Base-by-base conservation (phyloP, 2,888 invertebrate genomes). In the Heteropelma amictum region DNA sequence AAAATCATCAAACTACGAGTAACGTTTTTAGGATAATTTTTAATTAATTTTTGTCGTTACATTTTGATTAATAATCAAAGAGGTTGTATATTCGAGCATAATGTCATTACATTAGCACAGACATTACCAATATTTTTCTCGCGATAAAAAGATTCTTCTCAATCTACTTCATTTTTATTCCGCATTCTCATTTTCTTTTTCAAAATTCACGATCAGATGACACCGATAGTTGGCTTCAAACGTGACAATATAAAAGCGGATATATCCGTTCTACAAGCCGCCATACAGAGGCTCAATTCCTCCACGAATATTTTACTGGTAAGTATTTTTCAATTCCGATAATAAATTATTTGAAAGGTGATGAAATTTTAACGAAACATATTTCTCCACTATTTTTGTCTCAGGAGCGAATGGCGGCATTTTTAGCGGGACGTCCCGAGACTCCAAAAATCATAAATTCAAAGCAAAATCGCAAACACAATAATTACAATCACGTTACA, bases 351-450 rank as follows among this genome's bases (percentile, higher is more conserved):
- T 19, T 10, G 2, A 3, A 45, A 21, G 3, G n/a, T 6, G 12
- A 21, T 3, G 10, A 17, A n/a, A 45, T 3, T 12, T 40, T 1
- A n/a, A 14, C 12, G 5, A 12, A 1, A 2, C 1, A 4, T 40
- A 4, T n/a, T 26, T 33, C 14, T 3, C 56, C 12, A 47, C 10
- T 19, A 3, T 12, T 12, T 12, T 19, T 45, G 23, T 38, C 86
- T 14, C 80, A 94, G 94, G 93, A 93, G 84, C 92, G 92, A 68
- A 85, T 93, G 53, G 94, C 94, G 0, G 90, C 91, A 69, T 92
- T 93, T 81, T 85, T 94, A 58, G 93, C 94, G 8, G 94, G 94
- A 51, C 93, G 93, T 76, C 93, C 93, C 61, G 92, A 92, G 82
- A 90, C 92, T 0, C 92, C 92, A 81, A 93, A 93, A 84, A 91